Conservation (phyloP, 2,113 vertebrate species). For the Ptilorrhoa leucosticta region DNA sequence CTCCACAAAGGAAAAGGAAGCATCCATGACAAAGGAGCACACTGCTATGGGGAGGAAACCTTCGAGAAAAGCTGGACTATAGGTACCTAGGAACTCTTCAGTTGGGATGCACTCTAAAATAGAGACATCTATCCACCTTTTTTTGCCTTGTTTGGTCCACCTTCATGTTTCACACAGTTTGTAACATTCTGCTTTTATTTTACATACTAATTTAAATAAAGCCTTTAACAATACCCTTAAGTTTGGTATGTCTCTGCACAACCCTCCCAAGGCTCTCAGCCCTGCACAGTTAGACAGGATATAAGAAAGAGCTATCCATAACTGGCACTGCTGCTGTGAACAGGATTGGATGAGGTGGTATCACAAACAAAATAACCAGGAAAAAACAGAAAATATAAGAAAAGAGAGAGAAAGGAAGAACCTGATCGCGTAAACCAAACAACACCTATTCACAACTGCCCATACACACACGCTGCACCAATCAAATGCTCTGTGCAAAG, state of each 20-base stretch:
- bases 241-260: not conserved
- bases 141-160: not conserved
- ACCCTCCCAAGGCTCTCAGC: not conserved
- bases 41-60: not conserved
- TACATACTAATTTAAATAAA: not conserved
- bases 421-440: accelerated
- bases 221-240: not conserved
- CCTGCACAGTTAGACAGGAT: not conserved
- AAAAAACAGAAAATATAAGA: not conserved
- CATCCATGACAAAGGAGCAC: not conserved
- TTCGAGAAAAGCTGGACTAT: not conserved
- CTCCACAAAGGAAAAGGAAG: not conserved
- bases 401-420: not conserved
- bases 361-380: not conserved
- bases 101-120: not conserved
- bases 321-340: not conserved
- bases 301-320: not conserved
- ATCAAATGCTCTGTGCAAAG: not conserved
- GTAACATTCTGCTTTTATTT: not conserved
- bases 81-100: not conserved
- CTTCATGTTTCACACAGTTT: not conserved
- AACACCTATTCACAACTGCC: not conserved
- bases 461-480: not conserved
- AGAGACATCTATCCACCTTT: not conserved
- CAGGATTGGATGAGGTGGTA: not conserved